These are phyloP conservation scores for Idaea straminata DNA, from an alignment of 2,888 invertebrate genomes.

Conservation along the genomic window DNA sequence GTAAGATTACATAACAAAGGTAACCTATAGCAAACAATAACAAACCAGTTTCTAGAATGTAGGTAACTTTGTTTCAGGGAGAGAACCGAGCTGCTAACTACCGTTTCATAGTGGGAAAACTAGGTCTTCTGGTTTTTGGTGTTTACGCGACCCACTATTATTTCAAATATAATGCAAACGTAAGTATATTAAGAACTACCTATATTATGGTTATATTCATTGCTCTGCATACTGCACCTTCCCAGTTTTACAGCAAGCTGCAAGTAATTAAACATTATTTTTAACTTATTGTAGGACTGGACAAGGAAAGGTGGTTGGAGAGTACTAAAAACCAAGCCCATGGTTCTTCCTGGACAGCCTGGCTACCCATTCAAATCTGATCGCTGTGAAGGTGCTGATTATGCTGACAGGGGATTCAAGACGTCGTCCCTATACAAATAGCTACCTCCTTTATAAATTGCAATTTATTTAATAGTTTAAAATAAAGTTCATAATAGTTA, in stretches of 20 bases:
- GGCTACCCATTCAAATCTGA: slow-evolving; percentile 83
- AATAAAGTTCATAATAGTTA: slow-evolving; percentile 3
- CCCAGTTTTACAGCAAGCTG: background rate
- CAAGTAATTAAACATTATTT: background rate
- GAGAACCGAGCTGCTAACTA: slow-evolving; percentile 72
- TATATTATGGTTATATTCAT: too few relatives aligned
- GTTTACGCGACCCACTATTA: slow-evolving; percentile 85
- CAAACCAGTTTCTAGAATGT: background rate
- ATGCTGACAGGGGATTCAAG: slow-evolving; percentile 87
- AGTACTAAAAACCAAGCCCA: slow-evolving; percentile 76
- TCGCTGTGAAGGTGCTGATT: slow-evolving; percentile 81
- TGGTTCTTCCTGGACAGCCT: slow-evolving; percentile 84
- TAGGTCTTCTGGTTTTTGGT: slow-evolving; percentile 68
- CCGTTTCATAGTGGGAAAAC: slow-evolving; percentile 84
- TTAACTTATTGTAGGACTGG: slow-evolving; percentile 83
- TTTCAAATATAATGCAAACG: slow-evolving; percentile 89
- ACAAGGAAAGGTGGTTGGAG: slow-evolving; percentile 87
- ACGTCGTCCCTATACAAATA: slow-evolving; percentile 74
- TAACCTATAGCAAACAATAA: slow-evolving; percentile 19
- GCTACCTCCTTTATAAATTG: background rate
- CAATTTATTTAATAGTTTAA: slow-evolving; percentile 5
- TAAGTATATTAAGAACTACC: slow-evolving; percentile 63
- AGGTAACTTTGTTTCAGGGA: slow-evolving; percentile 75
- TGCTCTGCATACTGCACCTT: too few relatives aligned
- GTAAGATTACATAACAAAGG: slow-evolving; percentile 78